Base-by-base conservation (phyloP, 2,113 vertebrate genomes). In the Cebidichthys violaceus region DNA sequence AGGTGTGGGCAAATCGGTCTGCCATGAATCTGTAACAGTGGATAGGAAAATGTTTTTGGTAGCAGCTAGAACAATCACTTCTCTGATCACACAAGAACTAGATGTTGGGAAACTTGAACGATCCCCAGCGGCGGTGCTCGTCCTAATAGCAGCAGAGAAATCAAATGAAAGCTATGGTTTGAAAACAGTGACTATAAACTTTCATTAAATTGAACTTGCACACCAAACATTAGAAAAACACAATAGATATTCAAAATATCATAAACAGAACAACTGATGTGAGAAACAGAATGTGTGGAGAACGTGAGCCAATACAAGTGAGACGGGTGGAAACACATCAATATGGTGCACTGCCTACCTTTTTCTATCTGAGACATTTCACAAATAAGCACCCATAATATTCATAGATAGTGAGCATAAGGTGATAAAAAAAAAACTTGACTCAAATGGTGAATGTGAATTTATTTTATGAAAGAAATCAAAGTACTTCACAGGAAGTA, bases 21-120 rank as follows among this genome's bases (percentile, higher is more conserved):
- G 78, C 35, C 67, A 45, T 72, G 74, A 55, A 78, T 86, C 84
- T 86, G 84, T 64, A 81, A 82, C 84, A 86, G 74, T 86, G 79
- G 64, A 73, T 47, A 81, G 84, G 84, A 78, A 43, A 83, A 83
- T 71, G 71, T 75, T 79, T 84, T 85, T 72, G 55, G 72, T 76
- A 35, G 72, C 80, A 82, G 66, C 80, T 70, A 33, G 24, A 70
- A 82, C 70, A 76, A 62, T 17, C 37, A 64, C 55, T 24, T 70
- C 45, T 82, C 41, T 70, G 57, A 76, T 75, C 57, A 76, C 27
- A 82, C 22, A 70, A 61, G 54, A 70, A 24, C 43, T 54, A 75
- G 55, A 70, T 7, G 52, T 39, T n/a, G 6, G 15, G 50, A 59
- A 67, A 67, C 31, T 15, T 39, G 65, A 69, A 24, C 33, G 20